Conservation (phyloP, 2,888 invertebrate species). For the Gymnoscelis rufifasciata region DNA sequence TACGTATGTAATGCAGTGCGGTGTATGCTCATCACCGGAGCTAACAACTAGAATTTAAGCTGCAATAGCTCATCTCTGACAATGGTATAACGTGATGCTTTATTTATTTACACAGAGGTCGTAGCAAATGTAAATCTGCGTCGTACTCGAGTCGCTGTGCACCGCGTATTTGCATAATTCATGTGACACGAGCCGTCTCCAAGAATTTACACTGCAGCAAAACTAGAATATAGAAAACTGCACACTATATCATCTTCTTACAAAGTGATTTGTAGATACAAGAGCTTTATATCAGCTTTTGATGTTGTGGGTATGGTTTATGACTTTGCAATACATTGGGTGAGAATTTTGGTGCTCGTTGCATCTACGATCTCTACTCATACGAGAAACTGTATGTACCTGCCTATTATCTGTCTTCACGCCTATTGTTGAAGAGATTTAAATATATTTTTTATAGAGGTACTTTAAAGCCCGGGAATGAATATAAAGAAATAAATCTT, state of each 20-base stretch:
- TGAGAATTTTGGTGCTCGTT: too few relatives aligned
- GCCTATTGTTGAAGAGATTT: too few relatives aligned
- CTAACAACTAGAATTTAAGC: not conserved
- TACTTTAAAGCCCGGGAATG: too few relatives aligned
- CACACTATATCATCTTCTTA: slow-evolving; percentile 31
- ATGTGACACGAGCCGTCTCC: slow-evolving; percentile 60
- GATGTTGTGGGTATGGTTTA: slow-evolving; percentile 2
- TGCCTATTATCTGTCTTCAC: too few relatives aligned
- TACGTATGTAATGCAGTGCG: too few relatives aligned
- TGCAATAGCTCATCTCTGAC: slow-evolving; percentile 22
- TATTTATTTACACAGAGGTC: slow-evolving; percentile 44
- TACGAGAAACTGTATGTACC: too few relatives aligned
- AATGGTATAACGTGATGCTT: slow-evolving; percentile 33
- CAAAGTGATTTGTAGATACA: slow-evolving; percentile 26
- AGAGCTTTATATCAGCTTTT: slow-evolving; percentile 16
- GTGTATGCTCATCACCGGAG: slow-evolving; percentile 4
- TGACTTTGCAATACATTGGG: not conserved
- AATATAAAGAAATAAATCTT: too few relatives aligned
- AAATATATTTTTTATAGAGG: too few relatives aligned
- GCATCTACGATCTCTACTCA: too few relatives aligned
- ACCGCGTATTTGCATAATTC: slow-evolving; percentile 65
- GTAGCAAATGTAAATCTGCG: slow-evolving; percentile 52
- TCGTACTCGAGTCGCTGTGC: slow-evolving; percentile 48
- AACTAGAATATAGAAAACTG: slow-evolving; percentile 45
- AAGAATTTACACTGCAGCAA: slow-evolving; percentile 59